phyloP scores from a whole-genome alignment of 2,888 invertebrate species.

The Mesorhabditis spiculigera region DNA sequence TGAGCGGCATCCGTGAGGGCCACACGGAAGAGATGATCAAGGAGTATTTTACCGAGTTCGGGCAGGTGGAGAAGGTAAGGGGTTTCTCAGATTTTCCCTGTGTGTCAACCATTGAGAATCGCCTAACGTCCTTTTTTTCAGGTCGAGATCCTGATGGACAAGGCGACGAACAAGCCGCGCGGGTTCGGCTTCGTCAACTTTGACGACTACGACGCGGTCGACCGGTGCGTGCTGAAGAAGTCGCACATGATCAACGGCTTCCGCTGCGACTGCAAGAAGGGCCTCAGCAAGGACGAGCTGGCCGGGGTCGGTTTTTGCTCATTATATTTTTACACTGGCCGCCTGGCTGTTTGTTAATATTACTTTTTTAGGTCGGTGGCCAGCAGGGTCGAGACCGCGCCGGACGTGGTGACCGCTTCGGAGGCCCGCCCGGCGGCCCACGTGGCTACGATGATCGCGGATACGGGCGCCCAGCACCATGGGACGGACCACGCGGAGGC shows the following conservation, averaged over 20 bases:
- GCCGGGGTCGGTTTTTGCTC: background rate
- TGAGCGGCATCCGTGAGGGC: slow-evolving; percentile 51
- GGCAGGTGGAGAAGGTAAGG: slow-evolving; percentile 28
- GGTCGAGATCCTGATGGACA: slow-evolving; percentile 50
- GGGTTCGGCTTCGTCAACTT: slow-evolving; percentile 55
- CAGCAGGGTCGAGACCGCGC: background rate
- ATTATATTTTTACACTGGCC: too few relatives aligned
- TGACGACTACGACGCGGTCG: slow-evolving; percentile 54
- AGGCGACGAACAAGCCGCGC: slow-evolving; percentile 44
- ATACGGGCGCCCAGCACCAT: background rate
- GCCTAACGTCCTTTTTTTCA: slow-evolving; percentile 9
- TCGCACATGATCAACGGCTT: slow-evolving; percentile 45
- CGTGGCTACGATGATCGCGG: background rate
- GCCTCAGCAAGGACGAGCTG: slow-evolving; percentile 52
- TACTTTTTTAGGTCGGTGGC: background rate
- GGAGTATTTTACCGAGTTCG: slow-evolving; percentile 45
- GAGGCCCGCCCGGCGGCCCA: background rate
- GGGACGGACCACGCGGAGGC: background rate
- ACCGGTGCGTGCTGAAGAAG: slow-evolving; percentile 37
- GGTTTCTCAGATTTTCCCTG: background rate
- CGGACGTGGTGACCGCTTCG: background rate
- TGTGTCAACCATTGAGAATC: slow-evolving; percentile 13
- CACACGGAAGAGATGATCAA: slow-evolving; percentile 42
- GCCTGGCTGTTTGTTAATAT: background rate
- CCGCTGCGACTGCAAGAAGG: slow-evolving; percentile 57